Conservation (phyloP, 2,797 vertebrate genomes). For the Lacerta viridis region DNA sequence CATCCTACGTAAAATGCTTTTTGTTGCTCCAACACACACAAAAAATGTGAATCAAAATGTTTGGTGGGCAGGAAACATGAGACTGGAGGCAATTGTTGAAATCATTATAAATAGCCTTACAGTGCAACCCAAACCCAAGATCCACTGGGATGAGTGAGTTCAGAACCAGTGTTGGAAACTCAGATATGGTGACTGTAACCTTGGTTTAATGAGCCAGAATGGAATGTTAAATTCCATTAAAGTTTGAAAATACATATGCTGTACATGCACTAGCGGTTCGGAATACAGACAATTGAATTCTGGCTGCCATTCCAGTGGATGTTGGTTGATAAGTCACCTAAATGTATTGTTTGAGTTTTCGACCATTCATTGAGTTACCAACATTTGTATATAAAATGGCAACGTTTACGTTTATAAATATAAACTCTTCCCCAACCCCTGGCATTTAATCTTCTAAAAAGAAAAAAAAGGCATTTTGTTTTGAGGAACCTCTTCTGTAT, state of each 20-base stretch:
- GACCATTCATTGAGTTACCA: background rate
- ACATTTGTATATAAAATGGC: background rate
- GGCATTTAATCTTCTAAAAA: conserved; percentile 43
- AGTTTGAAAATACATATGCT: background rate
- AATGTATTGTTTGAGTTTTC: background rate
- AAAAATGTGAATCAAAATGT: no score
- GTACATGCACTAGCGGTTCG: background rate
- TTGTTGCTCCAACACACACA: no score
- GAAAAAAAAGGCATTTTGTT: conserved; percentile 38
- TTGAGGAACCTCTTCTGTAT: conserved; percentile 28
- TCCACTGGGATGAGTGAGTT: no score
- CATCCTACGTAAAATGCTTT: no score
- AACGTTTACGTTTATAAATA: background rate
- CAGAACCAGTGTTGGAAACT: no score
- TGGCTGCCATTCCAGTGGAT: background rate
- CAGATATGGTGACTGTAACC: background rate
- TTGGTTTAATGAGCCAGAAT: no score
- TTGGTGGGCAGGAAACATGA: no score
- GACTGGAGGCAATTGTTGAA: no score
- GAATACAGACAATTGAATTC: background rate
- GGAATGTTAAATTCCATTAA: background rate
- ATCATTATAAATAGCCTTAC: no score
- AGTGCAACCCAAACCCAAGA: no score
- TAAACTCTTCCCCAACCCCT: background rate
- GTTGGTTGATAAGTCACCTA: background rate